Percentiles rank a stretch among this genome's conserved stretches.
Conservation (phyloP, 2,797 vertebrate species). For the Tinamus major region DNA sequence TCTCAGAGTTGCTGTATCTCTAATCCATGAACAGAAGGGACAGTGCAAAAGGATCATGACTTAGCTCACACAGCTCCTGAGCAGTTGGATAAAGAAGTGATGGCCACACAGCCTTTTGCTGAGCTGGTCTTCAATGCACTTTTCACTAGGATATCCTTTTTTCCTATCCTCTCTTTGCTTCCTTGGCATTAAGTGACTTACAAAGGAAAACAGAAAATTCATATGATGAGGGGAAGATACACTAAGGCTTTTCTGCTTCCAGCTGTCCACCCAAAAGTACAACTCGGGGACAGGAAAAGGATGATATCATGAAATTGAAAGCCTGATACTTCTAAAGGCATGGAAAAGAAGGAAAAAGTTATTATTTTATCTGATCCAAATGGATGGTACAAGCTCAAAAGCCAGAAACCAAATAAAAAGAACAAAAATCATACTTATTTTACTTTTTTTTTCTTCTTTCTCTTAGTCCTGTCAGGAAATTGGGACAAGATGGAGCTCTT, state of each 20-base stretch:
- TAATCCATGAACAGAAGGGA: not conserved
- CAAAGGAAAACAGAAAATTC: conserved; percentile 15
- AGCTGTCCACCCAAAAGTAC: conserved; percentile 66
- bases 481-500: conserved; percentile 29
- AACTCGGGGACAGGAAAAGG: conserved; percentile 38
- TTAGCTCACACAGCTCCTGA: not conserved
- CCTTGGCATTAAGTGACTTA: conserved; percentile 37
- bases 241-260: conserved; percentile 47
- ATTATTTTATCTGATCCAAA: conserved; percentile 51
- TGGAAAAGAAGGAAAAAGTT: not conserved
- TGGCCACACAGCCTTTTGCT: not conserved
- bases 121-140: not conserved
- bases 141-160: not conserved
- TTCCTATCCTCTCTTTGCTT: not conserved
- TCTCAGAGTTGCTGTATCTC: not conserved
- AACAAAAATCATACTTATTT: not conserved
- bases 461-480: conserved; percentile 58
- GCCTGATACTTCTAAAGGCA: not conserved
- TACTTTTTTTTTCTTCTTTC: not conserved
- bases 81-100: not conserved
- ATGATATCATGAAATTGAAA: conserved; percentile 34
- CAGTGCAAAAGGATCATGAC: not conserved
- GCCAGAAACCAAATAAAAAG: conserved; percentile 19
- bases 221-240: conserved; percentile 20
- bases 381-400: not conserved